A percentile compares a stretch with the other conserved stretches of the same genome.
phyloP scores from a whole-genome alignment of 2,888 invertebrate species.

The Adela reaumurella region DNA sequence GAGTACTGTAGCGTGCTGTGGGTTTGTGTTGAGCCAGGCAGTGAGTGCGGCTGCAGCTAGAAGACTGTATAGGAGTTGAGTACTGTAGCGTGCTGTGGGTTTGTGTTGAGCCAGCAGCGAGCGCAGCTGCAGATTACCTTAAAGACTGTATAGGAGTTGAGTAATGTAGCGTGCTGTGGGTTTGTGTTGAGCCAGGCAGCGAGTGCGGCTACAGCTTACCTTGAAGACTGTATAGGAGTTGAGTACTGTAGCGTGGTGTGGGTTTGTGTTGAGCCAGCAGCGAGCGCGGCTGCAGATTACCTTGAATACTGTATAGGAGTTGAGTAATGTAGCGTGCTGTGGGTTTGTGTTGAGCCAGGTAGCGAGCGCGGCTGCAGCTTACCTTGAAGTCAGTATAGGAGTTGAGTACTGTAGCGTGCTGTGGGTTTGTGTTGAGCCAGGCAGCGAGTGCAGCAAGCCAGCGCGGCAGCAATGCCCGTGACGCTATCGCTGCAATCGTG shows the following conservation, averaged over 20 bases:
- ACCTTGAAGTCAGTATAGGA: constrained; percentile 47
- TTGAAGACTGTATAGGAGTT: constrained; percentile 21
- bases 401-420: constrained; percentile 82
- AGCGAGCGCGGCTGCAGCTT: background rate
- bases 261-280: constrained; percentile 91
- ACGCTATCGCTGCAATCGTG: constrained; percentile 75
- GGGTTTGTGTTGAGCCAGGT: background rate
- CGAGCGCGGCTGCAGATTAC: constrained; percentile 85
- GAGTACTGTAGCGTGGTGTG: constrained; percentile 86
- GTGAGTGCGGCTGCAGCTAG: background rate
- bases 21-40: too few relatives aligned
- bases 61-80: constrained; percentile 1
- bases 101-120: too few relatives aligned
- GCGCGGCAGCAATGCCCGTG: constrained; percentile 89
- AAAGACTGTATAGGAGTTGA: background rate
- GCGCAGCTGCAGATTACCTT: background rate
- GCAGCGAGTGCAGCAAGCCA: constrained; percentile 82
- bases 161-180: background rate
- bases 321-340: background rate
- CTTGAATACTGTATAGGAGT: background rate
- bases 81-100: too few relatives aligned
- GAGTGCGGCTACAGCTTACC: constrained; percentile 18
- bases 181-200: background rate
- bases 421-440: constrained; percentile 90
- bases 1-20: background rate